These are phyloP conservation scores for Pimpla rufipes DNA, from an alignment of 2,888 invertebrate genomes.

Conservation along the genomic window DNA sequence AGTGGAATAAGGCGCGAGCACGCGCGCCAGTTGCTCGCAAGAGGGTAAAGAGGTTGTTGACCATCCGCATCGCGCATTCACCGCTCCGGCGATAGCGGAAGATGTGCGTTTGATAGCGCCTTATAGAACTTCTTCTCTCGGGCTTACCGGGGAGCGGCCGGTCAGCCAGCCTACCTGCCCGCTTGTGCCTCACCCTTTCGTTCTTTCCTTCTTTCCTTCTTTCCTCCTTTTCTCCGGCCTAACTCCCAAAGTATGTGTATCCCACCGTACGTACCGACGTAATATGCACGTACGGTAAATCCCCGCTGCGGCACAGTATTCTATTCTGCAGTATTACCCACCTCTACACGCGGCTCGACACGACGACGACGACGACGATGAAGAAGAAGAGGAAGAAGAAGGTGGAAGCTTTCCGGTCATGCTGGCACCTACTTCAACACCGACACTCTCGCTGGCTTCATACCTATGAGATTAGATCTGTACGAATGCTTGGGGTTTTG, in stretches of 20 bases:
- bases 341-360: slow-evolving; percentile 33
- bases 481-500: slow-evolving; percentile 32
- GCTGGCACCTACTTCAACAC: slow-evolving; percentile 50
- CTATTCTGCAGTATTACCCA: slow-evolving; percentile 9
- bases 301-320: slow-evolving; percentile 14
- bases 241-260: slow-evolving; percentile 47
- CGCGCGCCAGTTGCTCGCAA: slow-evolving; percentile 59
- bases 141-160: slow-evolving; percentile 70
- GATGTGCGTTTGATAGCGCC: slow-evolving; percentile 79
- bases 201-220: too few species aligned
- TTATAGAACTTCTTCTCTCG: slow-evolving; percentile 61
- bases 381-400: slow-evolving; percentile 40
- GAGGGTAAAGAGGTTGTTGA: slow-evolving; percentile 81
- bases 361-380: slow-evolving; percentile 22
- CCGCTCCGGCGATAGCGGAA: slow-evolving; percentile 75
- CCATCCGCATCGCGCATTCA: slow-evolving; percentile 73
- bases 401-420: slow-evolving; percentile 59
- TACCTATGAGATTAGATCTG: slow-evolving; percentile 62
- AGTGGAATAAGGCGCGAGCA: slow-evolving; percentile 71
- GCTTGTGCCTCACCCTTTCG: slow-evolving; percentile 57
- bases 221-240: slow-evolving; percentile 27
- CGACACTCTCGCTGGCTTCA: slow-evolving; percentile 50
- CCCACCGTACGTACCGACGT: slow-evolving; percentile 17
- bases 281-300: slow-evolving; percentile 47
- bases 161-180: slow-evolving; percentile 17